A percentile compares a stretch with the other conserved stretches of the same genome.
phyloP scores from a whole-genome alignment of 2,888 invertebrate genomes.

The Rambutsinella grinnellia region DNA sequence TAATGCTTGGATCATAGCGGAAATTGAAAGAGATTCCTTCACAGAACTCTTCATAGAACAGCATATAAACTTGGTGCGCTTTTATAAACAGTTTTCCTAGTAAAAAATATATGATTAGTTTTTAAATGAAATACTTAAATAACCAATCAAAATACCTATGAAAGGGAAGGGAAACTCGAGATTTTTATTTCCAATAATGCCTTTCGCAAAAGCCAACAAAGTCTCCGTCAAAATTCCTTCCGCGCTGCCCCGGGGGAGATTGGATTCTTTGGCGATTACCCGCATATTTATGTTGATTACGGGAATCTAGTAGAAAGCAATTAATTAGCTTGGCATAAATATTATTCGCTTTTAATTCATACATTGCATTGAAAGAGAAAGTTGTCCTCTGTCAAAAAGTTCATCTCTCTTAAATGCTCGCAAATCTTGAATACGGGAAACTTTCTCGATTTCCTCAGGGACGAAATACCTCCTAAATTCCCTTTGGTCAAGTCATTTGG shows the following conservation, averaged over 20 bases:
- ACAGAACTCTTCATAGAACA: slow-evolving; percentile 60
- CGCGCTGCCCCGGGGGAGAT: slow-evolving; percentile 43
- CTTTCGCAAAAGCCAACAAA: slow-evolving; percentile 56
- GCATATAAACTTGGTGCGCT: slow-evolving; percentile 42
- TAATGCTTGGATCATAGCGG: slow-evolving; percentile 3
- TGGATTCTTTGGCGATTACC: slow-evolving; percentile 28
- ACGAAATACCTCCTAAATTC: background rate
- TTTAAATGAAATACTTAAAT: background rate
- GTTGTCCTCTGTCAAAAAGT: slow-evolving; percentile 22
- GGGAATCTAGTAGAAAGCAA: slow-evolving; percentile 10
- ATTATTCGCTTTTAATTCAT: background rate
- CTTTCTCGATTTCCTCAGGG: slow-evolving; percentile 16
- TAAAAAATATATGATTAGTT: background rate
- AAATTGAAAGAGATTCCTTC: slow-evolving; percentile 33
- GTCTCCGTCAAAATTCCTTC: slow-evolving; percentile 61
- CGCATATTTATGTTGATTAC: slow-evolving; percentile 43
- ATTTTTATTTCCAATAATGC: slow-evolving; percentile 52
- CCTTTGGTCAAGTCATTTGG: slow-evolving; percentile 9
- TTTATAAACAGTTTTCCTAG: slow-evolving; percentile 56
- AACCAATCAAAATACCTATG: slow-evolving; percentile 32
- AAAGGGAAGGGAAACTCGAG: slow-evolving; percentile 53
- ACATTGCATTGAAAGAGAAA: slow-evolving; percentile 28
- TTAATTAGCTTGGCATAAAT: background rate
- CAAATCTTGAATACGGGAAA: slow-evolving; percentile 44
- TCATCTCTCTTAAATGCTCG: slow-evolving; percentile 41